These are phyloP conservation scores for Elgaria multicarinata DNA, from an alignment of 2,113 vertebrate genomes.

Conservation along the genomic window DNA sequence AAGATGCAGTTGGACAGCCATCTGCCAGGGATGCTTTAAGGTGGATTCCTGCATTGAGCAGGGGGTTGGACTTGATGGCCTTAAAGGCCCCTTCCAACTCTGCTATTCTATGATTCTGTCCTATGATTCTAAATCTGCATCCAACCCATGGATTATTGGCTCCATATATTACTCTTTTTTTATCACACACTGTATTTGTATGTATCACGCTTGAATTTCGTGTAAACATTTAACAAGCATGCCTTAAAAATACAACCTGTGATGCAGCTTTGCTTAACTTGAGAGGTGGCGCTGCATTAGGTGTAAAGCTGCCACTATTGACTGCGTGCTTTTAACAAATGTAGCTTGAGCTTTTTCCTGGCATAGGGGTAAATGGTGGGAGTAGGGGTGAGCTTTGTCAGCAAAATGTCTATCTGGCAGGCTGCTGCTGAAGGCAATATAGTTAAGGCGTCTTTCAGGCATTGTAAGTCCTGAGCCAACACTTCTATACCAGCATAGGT, in stretches of 20 bases:
- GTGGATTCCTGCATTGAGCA: too few species aligned
- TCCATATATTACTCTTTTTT: background rate
- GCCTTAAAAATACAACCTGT: background rate
- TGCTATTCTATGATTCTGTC: too few species aligned
- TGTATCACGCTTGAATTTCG: background rate
- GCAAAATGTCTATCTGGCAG: background rate
- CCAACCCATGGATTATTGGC: background rate
- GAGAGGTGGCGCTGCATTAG: background rate
- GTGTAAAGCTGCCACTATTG: background rate
- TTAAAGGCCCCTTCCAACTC: too few species aligned
- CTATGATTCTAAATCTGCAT: too few species aligned
- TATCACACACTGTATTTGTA: background rate
- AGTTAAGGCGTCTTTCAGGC: background rate
- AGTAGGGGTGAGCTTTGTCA: background rate
- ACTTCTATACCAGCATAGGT: background rate
- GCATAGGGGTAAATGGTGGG: background rate
- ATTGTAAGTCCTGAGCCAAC: background rate
- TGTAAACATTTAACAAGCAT: background rate
- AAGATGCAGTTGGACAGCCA: too few species aligned
- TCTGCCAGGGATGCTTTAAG: too few species aligned
- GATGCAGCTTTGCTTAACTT: background rate
- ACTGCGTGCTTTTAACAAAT: background rate
- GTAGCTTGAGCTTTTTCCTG: background rate
- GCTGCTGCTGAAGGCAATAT: background rate
- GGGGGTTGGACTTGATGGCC: too few species aligned